A percentile compares a stretch with the other conserved stretches of the same genome.
Evolutionary conservation across 2,888 invertebrate genomes (phyloP).

Genomic region (Geotrupes spiniger): DNA sequence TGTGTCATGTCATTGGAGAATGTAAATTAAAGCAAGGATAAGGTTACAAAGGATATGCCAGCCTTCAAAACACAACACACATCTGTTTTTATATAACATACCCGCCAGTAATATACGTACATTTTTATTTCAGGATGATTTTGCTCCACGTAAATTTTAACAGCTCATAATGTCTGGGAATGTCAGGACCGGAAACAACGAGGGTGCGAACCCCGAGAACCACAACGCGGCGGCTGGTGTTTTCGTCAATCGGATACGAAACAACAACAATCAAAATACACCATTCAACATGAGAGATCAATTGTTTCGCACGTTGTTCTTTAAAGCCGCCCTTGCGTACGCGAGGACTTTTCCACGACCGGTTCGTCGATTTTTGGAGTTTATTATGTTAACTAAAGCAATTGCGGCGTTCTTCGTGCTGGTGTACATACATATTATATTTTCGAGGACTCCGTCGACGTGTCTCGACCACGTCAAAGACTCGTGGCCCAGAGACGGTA

Average conservation of each 20-base stretch:
- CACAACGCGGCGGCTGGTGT: constrained; percentile 12
- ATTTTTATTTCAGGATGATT: too few species aligned
- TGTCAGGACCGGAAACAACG: constrained; percentile 12
- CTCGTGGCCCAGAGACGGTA: constrained; percentile 94
- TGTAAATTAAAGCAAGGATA: too few species aligned
- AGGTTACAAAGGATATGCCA: too few species aligned
- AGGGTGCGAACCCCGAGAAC: constrained; percentile 39
- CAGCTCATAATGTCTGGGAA: not conserved
- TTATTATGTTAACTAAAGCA: constrained; percentile 77
- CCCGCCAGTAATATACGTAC: too few species aligned
- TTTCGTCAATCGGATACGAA: constrained; percentile 50
- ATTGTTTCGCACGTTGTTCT: constrained; percentile 92
- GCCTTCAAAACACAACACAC: too few species aligned
- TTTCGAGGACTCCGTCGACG: constrained; percentile 88
- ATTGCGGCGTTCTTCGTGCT: constrained; percentile 84
- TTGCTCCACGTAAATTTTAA: too few species aligned
- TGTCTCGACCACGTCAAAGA: constrained; percentile 86
- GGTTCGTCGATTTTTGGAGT: constrained; percentile 79
- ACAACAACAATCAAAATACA: constrained; percentile 68
- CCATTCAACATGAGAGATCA: constrained; percentile 85
- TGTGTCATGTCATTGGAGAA: too few species aligned
- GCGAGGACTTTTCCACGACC: constrained; percentile 85
- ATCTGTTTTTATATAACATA: too few species aligned
- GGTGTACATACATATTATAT: constrained; percentile 92
- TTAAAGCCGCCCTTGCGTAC: constrained; percentile 88